phyloP scores from a whole-genome alignment of 2,113 vertebrate species.

The Peucedramus taeniatus region DNA sequence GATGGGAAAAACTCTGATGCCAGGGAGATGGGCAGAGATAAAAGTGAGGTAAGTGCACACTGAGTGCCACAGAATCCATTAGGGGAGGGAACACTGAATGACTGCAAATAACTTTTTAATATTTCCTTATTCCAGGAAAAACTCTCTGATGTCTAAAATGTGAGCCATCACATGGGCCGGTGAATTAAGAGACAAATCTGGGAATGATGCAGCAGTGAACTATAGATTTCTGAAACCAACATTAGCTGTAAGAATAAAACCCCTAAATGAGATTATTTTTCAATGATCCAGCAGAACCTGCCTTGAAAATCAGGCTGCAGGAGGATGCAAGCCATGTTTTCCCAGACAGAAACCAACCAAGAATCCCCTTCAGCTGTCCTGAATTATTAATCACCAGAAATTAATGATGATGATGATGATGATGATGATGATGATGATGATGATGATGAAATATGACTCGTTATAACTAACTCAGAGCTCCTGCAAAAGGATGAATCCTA shows the following conservation, averaged over 20 bases:
- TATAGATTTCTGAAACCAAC: background rate
- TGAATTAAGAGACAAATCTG: background rate
- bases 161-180: background rate
- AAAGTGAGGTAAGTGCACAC: background rate
- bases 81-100: background rate
- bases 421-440: background rate
- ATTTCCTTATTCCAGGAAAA: constrained; percentile 54
- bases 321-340: accelerated
- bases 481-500: background rate
- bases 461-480: background rate
- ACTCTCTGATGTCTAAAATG: background rate
- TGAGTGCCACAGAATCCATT: constrained; percentile 34
- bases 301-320: background rate
- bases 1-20: background rate
- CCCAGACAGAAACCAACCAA: background rate
- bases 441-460: background rate
- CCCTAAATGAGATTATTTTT: background rate
- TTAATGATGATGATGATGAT: background rate
- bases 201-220: background rate
- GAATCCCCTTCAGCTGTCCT: background rate
- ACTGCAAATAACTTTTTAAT: constrained; percentile 25
- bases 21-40: background rate
- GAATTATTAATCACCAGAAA: background rate
- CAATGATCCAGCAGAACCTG: background rate
- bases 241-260: background rate